A percentile compares a stretch with the other conserved stretches of the same genome.
Evolutionary conservation across 2,113 vertebrate species (phyloP).

Genomic region (Mustelus asterias): DNA sequence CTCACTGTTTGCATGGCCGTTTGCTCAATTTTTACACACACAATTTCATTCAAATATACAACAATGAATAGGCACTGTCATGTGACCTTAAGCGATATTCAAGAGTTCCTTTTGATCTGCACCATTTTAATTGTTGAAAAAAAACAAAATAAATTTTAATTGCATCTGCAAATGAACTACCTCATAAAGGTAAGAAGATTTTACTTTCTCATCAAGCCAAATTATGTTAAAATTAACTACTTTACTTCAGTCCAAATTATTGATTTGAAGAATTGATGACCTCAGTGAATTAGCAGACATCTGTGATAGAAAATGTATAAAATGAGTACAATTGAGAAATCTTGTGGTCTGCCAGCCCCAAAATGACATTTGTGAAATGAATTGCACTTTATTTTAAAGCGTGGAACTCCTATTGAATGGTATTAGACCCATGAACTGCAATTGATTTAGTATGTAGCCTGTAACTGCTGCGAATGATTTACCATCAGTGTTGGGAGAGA

Average conservation of each 20-base stretch:
- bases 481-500: background rate
- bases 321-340: background rate
- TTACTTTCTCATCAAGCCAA: conserved; percentile 42
- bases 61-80: background rate
- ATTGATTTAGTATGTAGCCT: background rate
- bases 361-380: background rate
- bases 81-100: background rate
- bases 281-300: background rate
- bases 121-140: conserved; percentile 14
- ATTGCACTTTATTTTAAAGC: conserved; percentile 7
- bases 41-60: background rate
- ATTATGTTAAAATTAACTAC: conserved; percentile 49
- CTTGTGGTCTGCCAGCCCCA: no score
- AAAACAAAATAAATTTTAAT: background rate
- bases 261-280: background rate
- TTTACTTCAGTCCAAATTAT: conserved; percentile 46
- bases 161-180: background rate
- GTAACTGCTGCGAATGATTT: background rate
- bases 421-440: background rate
- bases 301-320: background rate
- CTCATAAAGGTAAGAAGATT: background rate
- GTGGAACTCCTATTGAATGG: background rate
- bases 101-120: background rate
- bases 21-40: background rate
- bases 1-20: background rate